Percentiles rank a stretch among this genome's conserved stretches.
Evolutionary conservation across 2,888 invertebrate genomes (phyloP).

Genomic region (Globia sparganii): DNA sequence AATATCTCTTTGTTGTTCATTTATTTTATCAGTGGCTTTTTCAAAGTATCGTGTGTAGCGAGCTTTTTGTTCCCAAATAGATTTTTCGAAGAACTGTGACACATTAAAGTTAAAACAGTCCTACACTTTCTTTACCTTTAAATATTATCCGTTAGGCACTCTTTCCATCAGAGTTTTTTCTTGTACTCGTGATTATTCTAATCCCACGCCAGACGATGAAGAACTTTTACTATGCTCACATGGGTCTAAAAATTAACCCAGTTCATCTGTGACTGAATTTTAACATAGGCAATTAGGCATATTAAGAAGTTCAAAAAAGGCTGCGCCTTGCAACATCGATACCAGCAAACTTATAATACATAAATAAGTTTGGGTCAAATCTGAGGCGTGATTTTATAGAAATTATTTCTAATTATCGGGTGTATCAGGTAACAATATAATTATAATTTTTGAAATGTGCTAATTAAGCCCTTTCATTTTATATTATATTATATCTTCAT

Average conservation of each 20-base stretch:
- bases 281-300: not conserved
- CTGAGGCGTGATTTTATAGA: no score
- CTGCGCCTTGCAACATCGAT: not conserved
- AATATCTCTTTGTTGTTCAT: constrained; percentile 42
- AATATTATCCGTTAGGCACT: not conserved
- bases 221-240: not conserved
- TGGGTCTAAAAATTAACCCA: not conserved
- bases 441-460: no score
- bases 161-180: no score
- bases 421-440: no score
- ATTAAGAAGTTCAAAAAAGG: not conserved
- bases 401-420: no score
- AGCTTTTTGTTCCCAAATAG: not conserved
- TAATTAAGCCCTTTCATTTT: no score
- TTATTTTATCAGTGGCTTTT: constrained; percentile 19
- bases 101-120: not conserved
- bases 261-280: not conserved
- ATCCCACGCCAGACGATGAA: not conserved
- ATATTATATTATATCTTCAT: no score
- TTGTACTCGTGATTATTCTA: not conserved
- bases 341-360: no score
- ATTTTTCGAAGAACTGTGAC: not conserved
- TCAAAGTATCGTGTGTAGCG: not conserved
- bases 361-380: no score
- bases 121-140: not conserved